A percentile compares a stretch with the other conserved stretches of the same genome.
Evolutionary conservation across 2,113 vertebrate species (phyloP).

Genomic region (Marmota monax): DNA sequence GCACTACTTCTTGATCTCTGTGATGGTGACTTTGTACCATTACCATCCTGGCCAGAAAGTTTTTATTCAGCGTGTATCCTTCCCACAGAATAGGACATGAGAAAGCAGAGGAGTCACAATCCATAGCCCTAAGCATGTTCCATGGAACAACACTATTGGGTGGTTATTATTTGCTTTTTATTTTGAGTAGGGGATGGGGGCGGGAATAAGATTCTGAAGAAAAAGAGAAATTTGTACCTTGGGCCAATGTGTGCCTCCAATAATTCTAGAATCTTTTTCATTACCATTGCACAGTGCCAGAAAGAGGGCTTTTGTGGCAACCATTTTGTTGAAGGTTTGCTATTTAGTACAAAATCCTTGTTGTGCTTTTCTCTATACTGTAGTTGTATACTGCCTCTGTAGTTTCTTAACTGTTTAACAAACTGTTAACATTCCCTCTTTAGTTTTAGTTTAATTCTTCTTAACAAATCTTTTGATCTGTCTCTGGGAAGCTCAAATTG

Average conservation of each 20-base stretch:
- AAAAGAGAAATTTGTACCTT: not conserved
- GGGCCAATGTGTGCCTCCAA: not conserved
- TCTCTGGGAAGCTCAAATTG: not conserved
- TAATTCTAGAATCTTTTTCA: not conserved
- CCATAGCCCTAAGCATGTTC: not conserved
- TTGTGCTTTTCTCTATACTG: not conserved
- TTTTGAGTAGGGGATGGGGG: not conserved
- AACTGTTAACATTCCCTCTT: not conserved
- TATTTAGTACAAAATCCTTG: not conserved
- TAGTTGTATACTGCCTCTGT: not conserved
- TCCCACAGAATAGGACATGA: not conserved
- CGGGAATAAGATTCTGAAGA: not conserved
- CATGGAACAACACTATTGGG: not conserved
- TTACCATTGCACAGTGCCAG: not conserved
- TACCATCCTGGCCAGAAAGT: not conserved
- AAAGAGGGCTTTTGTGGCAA: not conserved
- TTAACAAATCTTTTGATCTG: not conserved
- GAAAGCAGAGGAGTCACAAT: not conserved
- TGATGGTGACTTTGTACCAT: not conserved
- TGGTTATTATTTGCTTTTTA: not conserved
- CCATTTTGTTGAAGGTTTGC: not conserved
- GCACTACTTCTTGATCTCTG: not conserved
- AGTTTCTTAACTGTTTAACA: conserved; percentile 13
- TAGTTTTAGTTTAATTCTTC: conserved; percentile 36
- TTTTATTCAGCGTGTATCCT: not conserved